Evolutionary conservation across 2,797 vertebrate genomes (phyloP).

Genomic region (Chlorospingus semifuscus): DNA sequence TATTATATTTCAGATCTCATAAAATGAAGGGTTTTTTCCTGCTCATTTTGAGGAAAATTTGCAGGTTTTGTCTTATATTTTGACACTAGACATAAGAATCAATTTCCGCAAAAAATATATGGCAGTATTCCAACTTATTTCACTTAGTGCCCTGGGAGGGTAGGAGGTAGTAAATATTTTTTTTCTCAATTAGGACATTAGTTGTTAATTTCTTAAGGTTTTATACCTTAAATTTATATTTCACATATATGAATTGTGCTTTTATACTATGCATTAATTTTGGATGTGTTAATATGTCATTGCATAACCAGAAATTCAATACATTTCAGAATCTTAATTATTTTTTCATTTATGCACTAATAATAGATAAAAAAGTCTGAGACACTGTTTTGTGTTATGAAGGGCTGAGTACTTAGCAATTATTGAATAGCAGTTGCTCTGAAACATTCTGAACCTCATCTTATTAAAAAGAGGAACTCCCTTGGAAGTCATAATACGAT

Average conservation of each 20-base stretch:
- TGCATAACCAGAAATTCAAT: not conserved
- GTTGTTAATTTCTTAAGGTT: not conserved
- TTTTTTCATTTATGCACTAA: not conserved
- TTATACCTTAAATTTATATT: not conserved
- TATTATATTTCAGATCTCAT: not conserved
- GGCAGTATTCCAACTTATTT: not conserved
- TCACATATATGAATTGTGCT: not conserved
- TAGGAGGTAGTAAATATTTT: not conserved
- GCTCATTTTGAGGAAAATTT: not conserved
- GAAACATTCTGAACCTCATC: not conserved
- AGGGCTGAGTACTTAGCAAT: not conserved
- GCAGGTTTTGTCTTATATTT: not conserved
- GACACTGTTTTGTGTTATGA: not conserved
- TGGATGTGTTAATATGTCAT: not conserved
- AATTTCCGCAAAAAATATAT: not conserved
- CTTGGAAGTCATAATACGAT: not conserved
- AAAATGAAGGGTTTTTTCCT: not conserved
- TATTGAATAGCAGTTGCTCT: not conserved
- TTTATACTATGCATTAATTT: not conserved
- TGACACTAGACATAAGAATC: not conserved
- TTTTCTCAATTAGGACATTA: not conserved
- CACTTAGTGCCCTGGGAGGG: not conserved
- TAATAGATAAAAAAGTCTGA: not conserved
- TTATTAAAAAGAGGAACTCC: not conserved
- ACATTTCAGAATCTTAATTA: not conserved